Evolutionary conservation across 2,113 vertebrate genomes (phyloP).

Genomic region (Antigone vipio): DNA sequence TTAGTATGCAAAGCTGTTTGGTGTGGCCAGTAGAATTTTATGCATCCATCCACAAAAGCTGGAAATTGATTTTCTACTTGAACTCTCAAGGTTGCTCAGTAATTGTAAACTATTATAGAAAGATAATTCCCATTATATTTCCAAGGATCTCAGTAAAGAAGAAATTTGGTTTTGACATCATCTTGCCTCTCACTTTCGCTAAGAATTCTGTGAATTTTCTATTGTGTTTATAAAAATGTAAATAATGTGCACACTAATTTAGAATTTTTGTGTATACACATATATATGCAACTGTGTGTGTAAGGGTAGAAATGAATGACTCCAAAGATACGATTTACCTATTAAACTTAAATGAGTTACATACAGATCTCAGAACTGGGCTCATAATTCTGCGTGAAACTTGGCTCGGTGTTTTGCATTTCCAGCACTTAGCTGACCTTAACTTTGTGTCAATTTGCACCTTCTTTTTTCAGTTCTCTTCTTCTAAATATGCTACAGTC

Average conservation of each 20-base stretch:
- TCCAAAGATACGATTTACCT: background rate
- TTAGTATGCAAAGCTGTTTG: background rate
- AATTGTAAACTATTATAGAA: constrained; percentile 41
- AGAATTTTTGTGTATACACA: background rate
- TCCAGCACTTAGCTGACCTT: background rate
- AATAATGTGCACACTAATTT: background rate
- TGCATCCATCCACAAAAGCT: background rate
- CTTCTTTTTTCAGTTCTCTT: background rate
- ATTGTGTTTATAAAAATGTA: background rate
- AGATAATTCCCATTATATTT: constrained; percentile 24
- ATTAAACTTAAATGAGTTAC: background rate
- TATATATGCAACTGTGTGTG: background rate
- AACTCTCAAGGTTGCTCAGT: constrained; percentile 34
- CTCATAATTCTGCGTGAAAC: background rate
- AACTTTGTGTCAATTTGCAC: background rate
- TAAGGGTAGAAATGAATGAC: background rate
- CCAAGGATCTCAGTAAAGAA: background rate
- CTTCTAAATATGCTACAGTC: background rate
- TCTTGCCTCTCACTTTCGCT: background rate
- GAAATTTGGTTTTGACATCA: background rate
- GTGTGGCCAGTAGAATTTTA: constrained; percentile 8
- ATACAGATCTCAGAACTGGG: background rate
- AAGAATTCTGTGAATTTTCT: background rate
- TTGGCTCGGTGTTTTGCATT: background rate
- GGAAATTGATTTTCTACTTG: constrained; percentile 60